Base-by-base conservation (phyloP, 1,140 invertebrate species). In the Dendrolimus punctatus region DNA sequence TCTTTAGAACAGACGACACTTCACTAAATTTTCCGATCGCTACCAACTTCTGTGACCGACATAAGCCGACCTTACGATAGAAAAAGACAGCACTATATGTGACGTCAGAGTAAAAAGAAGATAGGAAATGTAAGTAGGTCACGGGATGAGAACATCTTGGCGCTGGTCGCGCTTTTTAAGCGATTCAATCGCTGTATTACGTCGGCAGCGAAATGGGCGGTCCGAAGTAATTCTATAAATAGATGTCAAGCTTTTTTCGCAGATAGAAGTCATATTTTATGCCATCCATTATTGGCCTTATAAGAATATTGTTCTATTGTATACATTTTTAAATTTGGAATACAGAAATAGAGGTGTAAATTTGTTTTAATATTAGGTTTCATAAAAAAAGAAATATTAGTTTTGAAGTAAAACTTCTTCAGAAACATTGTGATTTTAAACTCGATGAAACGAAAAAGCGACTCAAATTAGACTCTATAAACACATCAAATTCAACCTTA, bases 21-120 rank as follows among this genome's bases (percentile, higher is more conserved):
- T 60, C 69, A 60, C 67, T 71, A 70, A 8, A n/a, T 55, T 69
- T 77, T 68, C 78, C 68, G 70, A 75, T 73, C 71, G 70, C 71
- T 78, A 74, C 67, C 67, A 68, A 59, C 63, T 65, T 68, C 64
- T 76, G 62, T 84, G 78, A 79, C 80, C 76, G 79, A 82, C 71
- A 83, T 82, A 73, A 68, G 62, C 65, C 73, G 74, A 81, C 79
- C 77, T 81, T 76, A 81, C 64, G 60, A 62, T 44, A 60, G 68
- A 80, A 3, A 67, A 64, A 64, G 77, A 83, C 45, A 44, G 10
- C 49, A 40, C 64, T 70, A 80, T 44, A 47, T 39, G 5, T 6
- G 43, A 8, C 8, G 4, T 36, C 7, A 7, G 8, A 6, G 63
- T 10, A 38, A 47, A 66, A 77, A 10, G 61, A 57, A 51, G 68